Percentiles rank a stretch among this genome's conserved stretches.
Evolutionary conservation across 2,888 invertebrate species (phyloP).

Genomic region (Heliothis peltigera): DNA sequence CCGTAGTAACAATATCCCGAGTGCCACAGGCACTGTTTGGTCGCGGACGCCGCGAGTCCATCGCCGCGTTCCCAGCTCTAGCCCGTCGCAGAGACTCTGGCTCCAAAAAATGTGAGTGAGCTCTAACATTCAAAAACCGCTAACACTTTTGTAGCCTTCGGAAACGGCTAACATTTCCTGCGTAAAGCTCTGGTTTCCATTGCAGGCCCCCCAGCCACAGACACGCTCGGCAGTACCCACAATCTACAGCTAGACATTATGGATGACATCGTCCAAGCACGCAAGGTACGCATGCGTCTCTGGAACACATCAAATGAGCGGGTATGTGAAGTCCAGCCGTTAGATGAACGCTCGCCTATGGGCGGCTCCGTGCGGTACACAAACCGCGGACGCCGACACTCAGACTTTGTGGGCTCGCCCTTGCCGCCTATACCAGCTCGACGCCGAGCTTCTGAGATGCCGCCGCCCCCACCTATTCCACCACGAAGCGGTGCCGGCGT

Average conservation of each 20-base stretch:
- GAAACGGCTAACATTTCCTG: constrained; percentile 27
- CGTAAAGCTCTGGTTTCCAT: constrained; percentile 48
- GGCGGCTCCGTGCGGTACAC: constrained; percentile 91
- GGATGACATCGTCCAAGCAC: constrained; percentile 96
- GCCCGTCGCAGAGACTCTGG: constrained; percentile 85
- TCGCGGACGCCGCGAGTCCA: constrained; percentile 94
- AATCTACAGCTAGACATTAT: constrained; percentile 96
- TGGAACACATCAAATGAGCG: constrained; percentile 95
- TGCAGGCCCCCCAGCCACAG: constrained; percentile 93
- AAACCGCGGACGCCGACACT: constrained; percentile 91
- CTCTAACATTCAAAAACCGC: not conserved
- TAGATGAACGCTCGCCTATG: constrained; percentile 91
- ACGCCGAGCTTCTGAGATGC: constrained; percentile 94
- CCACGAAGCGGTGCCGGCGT: constrained; percentile 90
- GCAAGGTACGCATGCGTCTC: constrained; percentile 95
- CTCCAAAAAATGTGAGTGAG: constrained; percentile 83
- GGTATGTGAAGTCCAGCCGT: constrained; percentile 95
- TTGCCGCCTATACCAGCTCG: constrained; percentile 90
- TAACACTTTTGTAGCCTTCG: not conserved
- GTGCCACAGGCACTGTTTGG: constrained; percentile 94
- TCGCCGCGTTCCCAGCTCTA: constrained; percentile 93
- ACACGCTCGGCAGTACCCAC: constrained; percentile 93
- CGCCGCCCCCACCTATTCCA: constrained; percentile 88
- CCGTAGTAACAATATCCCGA: constrained; percentile 96
- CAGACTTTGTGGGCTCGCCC: constrained; percentile 92